A percentile compares a stretch with the other conserved stretches of the same genome.
Conservation (phyloP, 2,113 vertebrate species). For the Cyprinodon brontotheroides region DNA sequence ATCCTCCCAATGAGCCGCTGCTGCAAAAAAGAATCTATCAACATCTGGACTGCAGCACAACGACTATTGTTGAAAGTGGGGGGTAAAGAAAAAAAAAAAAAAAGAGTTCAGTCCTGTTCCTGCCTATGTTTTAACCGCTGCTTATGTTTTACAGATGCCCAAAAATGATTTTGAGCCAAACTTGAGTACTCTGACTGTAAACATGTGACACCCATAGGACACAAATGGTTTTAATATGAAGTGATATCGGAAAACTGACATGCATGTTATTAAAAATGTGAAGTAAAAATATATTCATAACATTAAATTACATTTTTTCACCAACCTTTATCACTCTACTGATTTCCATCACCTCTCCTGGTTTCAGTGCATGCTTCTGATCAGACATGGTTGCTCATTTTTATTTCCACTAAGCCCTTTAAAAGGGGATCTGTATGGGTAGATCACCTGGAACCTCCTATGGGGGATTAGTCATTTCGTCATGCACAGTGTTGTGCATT, state of each 20-base stretch:
- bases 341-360: not conserved
- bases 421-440: not conserved
- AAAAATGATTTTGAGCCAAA: not conserved
- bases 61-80: slow-evolving; percentile 46
- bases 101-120: not conserved
- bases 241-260: not conserved
- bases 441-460: not conserved
- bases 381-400: slow-evolving; percentile 15
- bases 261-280: not conserved
- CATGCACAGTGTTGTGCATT: not conserved
- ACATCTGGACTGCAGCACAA: slow-evolving; percentile 54
- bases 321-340: not conserved
- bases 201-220: slow-evolving; percentile 2
- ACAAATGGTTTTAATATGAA: slow-evolving; percentile 14
- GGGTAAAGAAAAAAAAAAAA: slow-evolving; percentile 6
- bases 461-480: not conserved
- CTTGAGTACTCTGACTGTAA: not conserved
- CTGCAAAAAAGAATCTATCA: slow-evolving; percentile 30
- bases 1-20: slow-evolving; percentile 36
- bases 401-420: not conserved
- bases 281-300: not conserved
- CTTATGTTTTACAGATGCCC: slow-evolving; percentile 20
- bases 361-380: slow-evolving; percentile 28
- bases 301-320: not conserved
- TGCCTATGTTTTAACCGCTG: slow-evolving; percentile 6